Percentiles rank a stretch among this genome's conserved stretches.
phyloP scores from a whole-genome alignment of 2,888 invertebrate genomes.

The Drosophila siamana region DNA sequence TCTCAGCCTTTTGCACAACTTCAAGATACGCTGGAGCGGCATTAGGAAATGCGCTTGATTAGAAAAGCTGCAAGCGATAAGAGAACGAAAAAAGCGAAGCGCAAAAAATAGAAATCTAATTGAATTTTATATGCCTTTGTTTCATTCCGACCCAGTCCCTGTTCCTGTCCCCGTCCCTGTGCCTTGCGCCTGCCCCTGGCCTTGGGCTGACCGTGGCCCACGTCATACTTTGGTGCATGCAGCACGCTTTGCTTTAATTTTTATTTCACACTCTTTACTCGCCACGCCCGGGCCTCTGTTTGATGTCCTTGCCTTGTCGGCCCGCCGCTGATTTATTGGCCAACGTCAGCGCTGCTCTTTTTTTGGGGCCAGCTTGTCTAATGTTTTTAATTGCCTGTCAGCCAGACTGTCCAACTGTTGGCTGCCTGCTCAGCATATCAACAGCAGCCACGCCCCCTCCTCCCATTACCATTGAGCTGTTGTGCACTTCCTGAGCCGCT shows the following conservation, averaged over 20 bases:
- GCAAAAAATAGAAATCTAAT: slow-evolving; percentile 69
- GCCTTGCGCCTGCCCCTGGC: slow-evolving; percentile 9
- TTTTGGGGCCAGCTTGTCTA: slow-evolving; percentile 54
- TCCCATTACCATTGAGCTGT: not conserved
- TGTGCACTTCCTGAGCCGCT: not conserved
- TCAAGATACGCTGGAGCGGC: slow-evolving; percentile 47
- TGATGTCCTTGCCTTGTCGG: slow-evolving; percentile 58
- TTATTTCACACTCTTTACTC: slow-evolving; percentile 59
- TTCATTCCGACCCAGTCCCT: slow-evolving; percentile 10
- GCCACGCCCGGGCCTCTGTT: slow-evolving; percentile 42
- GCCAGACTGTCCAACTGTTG: slow-evolving; percentile 30
- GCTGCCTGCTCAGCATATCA: slow-evolving; percentile 31
- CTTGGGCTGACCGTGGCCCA: not conserved
- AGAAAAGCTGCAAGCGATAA: slow-evolving; percentile 75
- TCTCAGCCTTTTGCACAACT: slow-evolving; percentile 44
- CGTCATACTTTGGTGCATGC: slow-evolving; percentile 20
- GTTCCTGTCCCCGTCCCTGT: not conserved
- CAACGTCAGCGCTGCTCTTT: slow-evolving; percentile 56
- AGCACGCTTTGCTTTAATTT: slow-evolving; percentile 41
- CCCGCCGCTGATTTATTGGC: slow-evolving; percentile 70
- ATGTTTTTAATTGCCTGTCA: slow-evolving; percentile 78
- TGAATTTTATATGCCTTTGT: slow-evolving; percentile 69
- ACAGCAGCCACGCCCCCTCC: slow-evolving; percentile 4
- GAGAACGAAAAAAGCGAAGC: slow-evolving; percentile 15
- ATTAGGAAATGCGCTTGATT: slow-evolving; percentile 72